These are phyloP conservation scores for Octodon degus DNA, from an alignment of 2,113 vertebrate species.

Conservation along the genomic window DNA sequence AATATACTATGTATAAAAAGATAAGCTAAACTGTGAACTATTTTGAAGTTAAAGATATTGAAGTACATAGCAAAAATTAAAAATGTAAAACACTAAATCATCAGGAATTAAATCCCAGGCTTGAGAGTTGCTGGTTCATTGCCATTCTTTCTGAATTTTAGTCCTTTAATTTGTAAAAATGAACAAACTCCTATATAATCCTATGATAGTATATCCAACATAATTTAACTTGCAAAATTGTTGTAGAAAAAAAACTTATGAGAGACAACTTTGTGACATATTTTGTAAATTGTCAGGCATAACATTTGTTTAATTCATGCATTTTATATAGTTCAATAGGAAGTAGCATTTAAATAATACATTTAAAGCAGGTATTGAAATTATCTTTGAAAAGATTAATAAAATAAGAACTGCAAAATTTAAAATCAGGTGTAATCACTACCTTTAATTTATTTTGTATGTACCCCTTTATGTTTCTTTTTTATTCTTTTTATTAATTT, in stretches of 20 bases:
- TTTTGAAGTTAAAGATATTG: background rate
- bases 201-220: background rate
- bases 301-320: background rate
- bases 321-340: constrained; percentile 23
- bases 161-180: background rate
- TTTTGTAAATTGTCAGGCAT: background rate
- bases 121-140: background rate
- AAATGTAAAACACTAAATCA: background rate
- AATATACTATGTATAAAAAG: background rate
- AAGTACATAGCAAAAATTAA: background rate
- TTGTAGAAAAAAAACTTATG: background rate
- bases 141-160: background rate
- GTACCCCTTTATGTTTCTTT: background rate
- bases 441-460: background rate
- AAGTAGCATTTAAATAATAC: background rate
- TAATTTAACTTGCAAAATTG: background rate
- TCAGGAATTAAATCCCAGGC: background rate
- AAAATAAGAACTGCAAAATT: background rate
- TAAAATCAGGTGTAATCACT: background rate
- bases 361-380: background rate
- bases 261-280: background rate
- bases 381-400: background rate
- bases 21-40: background rate
- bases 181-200: background rate
- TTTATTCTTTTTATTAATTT: too few relatives aligned